A percentile compares a stretch with the other conserved stretches of the same genome.
These are phyloP conservation scores for Phyllotis vaccarum DNA, from an alignment of 2,797 vertebrate species.

Conservation along the genomic window DNA sequence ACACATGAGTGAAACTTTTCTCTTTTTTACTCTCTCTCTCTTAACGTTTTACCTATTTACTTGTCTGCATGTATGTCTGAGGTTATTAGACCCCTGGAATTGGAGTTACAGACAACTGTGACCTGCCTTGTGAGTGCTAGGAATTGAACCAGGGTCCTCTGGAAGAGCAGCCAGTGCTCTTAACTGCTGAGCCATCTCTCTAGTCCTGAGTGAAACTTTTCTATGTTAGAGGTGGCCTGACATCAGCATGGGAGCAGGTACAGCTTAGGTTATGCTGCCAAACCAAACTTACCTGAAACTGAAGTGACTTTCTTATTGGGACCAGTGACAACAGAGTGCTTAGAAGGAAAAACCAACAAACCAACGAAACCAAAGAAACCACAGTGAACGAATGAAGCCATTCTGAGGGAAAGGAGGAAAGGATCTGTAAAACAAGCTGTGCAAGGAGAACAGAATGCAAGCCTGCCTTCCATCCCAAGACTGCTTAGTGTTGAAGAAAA, in stretches of 20 bases:
- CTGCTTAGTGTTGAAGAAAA: slow-evolving; percentile 57
- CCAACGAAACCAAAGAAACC: neutral
- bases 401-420: slow-evolving; percentile 60
- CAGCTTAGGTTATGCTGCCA: slow-evolving; percentile 29
- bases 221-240: neutral
- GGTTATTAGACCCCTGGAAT: no score
- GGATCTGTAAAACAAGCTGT: neutral
- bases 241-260: neutral
- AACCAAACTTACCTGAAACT: slow-evolving; percentile 54
- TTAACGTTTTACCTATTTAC: no score
- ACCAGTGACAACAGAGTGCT: slow-evolving; percentile 32
- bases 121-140: no score
- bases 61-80: no score
- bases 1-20: slow-evolving; percentile 29
- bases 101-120: no score
- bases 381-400: slow-evolving; percentile 58
- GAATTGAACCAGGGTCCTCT: no score
- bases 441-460: slow-evolving; percentile 58
- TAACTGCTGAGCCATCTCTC: no score
- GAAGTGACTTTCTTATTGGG: slow-evolving; percentile 57
- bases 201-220: slow-evolving; percentile 52
- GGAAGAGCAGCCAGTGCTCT: no score
- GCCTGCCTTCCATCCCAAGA: slow-evolving; percentile 49
- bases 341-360: neutral
- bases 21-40: no score